Percentiles rank a stretch among this genome's conserved stretches.
phyloP scores from a whole-genome alignment of 2,113 vertebrate genomes.

The Tapirus terrestris region DNA sequence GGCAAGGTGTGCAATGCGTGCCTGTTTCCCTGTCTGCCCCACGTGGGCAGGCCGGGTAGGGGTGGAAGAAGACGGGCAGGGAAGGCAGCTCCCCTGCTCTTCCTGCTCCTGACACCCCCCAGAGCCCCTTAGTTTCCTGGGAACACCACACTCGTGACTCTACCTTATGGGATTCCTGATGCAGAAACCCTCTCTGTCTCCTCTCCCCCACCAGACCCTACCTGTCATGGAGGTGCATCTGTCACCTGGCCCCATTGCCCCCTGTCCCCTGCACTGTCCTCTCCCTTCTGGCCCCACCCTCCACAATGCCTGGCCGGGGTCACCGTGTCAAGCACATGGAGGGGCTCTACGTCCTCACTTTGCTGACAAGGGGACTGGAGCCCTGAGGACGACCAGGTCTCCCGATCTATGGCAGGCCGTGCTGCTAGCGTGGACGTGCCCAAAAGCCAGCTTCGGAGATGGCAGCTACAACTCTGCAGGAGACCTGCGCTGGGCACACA shows the following conservation, averaged over 20 bases:
- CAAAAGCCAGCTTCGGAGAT: neutral
- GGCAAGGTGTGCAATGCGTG: neutral
- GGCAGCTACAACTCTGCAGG: fast-evolving
- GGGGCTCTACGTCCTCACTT: neutral
- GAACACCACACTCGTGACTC: too few relatives aligned
- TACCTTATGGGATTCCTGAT: neutral
- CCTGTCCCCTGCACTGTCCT: neutral
- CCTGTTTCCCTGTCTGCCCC: neutral
- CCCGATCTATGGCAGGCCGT: neutral
- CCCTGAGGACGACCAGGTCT: neutral
- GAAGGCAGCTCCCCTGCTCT: neutral
- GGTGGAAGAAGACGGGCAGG: neutral
- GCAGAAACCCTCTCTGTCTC: neutral
- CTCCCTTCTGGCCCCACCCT: neutral
- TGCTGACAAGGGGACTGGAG: neutral
- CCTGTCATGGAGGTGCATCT: neutral
- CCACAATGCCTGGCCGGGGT: neutral
- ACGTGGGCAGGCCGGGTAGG: fast-evolving
- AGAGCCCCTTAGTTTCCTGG: neutral
- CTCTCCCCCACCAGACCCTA: neutral
- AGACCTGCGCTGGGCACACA: neutral
- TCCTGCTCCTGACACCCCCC: fast-evolving
- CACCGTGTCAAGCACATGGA: neutral
- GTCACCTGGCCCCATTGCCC: too few relatives aligned
- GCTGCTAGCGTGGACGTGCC: neutral